Percentiles rank a stretch among this genome's conserved stretches.
phyloP scores from a whole-genome alignment of 2,888 invertebrate genomes.

The Campoplex capitator region DNA sequence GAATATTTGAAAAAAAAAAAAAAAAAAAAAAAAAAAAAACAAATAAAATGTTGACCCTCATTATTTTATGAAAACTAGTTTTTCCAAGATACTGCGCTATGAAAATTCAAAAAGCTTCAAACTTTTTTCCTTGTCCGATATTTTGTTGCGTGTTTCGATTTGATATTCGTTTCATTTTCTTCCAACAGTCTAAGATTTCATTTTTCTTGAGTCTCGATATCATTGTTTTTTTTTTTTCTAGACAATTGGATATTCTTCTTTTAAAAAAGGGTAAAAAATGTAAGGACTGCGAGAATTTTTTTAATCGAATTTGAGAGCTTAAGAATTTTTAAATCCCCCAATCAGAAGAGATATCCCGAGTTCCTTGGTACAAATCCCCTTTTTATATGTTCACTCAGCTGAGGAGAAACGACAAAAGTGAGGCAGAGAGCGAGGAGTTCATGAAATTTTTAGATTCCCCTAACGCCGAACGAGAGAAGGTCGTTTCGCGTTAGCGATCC shows the following conservation, averaged over 20 bases:
- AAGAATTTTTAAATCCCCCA: constrained; percentile 5
- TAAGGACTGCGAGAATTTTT: background rate
- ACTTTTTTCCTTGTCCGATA: background rate
- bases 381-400: constrained; percentile 1
- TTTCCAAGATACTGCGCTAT: background rate
- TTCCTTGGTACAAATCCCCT: constrained; percentile 19
- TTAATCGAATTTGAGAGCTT: background rate
- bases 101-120: background rate
- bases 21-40: too few relatives aligned
- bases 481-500: constrained; percentile 16
- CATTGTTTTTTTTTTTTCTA: background rate
- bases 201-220: background rate
- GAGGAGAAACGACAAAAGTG: background rate
- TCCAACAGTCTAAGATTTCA: background rate
- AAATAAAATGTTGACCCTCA: background rate
- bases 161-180: background rate
- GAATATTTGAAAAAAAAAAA: background rate
- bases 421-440: background rate
- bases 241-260: background rate
- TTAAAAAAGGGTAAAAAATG: background rate
- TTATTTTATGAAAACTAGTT: background rate
- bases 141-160: background rate
- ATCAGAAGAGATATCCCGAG: constrained; percentile 11
- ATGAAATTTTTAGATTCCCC: constrained; percentile 38
- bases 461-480: background rate